phyloP scores from a whole-genome alignment of 2,888 invertebrate genomes.

The Cyclophora punctaria region DNA sequence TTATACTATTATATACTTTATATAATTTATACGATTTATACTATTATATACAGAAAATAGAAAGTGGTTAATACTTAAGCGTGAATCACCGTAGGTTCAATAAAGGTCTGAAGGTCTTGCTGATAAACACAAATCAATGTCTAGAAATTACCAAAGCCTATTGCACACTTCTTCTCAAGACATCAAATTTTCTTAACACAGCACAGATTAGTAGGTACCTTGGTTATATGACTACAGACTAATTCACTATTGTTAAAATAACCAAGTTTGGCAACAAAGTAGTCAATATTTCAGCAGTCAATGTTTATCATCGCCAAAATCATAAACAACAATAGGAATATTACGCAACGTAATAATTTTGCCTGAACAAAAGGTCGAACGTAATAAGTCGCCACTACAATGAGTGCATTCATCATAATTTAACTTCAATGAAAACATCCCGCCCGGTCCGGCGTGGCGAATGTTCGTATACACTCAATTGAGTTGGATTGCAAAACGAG shows the following conservation, averaged over 20 bases:
- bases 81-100: too few species aligned
- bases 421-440: constrained; percentile 48
- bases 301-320: constrained; percentile 26
- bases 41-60: too few species aligned
- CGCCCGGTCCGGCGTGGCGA: constrained; percentile 33
- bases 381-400: constrained; percentile 43
- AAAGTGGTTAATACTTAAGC: too few species aligned
- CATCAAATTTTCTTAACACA: too few species aligned
- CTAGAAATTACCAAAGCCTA: too few species aligned
- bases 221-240: too few species aligned
- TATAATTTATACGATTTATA: too few species aligned
- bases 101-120: too few species aligned
- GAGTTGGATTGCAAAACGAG: constrained; percentile 31
- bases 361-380: constrained; percentile 51
- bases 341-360: constrained; percentile 53
- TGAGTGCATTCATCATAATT: constrained; percentile 55
- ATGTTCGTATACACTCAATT: constrained; percentile 32
- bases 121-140: too few species aligned
- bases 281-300: constrained; percentile 22
- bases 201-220: too few species aligned
- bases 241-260: constrained; percentile 1
- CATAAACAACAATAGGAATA: constrained; percentile 33
- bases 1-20: too few species aligned
- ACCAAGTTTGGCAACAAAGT: constrained; percentile 5
- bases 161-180: too few species aligned